phyloP scores from a whole-genome alignment of 2,797 vertebrate species.

The Coilia nasus region DNA sequence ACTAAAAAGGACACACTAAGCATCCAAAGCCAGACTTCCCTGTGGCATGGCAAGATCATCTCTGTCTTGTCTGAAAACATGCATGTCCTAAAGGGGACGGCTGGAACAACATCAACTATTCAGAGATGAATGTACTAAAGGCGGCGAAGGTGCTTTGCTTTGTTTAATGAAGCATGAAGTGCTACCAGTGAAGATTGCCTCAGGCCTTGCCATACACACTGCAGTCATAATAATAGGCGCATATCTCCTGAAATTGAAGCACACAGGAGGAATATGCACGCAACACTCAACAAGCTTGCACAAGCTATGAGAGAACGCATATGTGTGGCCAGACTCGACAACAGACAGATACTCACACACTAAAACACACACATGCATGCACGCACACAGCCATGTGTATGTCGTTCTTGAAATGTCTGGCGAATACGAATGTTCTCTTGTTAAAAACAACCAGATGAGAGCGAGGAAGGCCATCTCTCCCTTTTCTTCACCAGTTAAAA shows the following conservation, averaged over 20 bases:
- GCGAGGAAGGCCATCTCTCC: background rate
- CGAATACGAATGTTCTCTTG: background rate
- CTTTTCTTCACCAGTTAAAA: background rate
- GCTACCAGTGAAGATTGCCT: conserved; percentile 60
- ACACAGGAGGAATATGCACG: conserved; percentile 52
- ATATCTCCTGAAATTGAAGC: conserved; percentile 56
- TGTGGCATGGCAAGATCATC: conserved; percentile 48
- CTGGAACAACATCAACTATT: conserved; percentile 60
- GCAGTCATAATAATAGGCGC: conserved; percentile 58
- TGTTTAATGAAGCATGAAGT: conserved; percentile 68
- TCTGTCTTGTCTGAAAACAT: conserved; percentile 52
- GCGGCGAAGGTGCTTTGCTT: conserved; percentile 64
- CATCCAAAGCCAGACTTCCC: conserved; percentile 48
- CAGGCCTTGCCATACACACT: conserved; percentile 55
- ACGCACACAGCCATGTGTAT: background rate
- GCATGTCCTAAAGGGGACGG: conserved; percentile 54
- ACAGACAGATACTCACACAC: background rate
- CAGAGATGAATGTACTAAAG: conserved; percentile 55
- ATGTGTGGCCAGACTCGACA: conserved; percentile 29
- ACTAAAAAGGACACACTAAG: background rate
- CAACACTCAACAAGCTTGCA: conserved; percentile 41
- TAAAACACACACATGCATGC: background rate
- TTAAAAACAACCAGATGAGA: background rate
- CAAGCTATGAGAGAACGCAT: conserved; percentile 36
- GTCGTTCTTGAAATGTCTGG: background rate